Percentiles rank a stretch among this genome's conserved stretches.
Conservation (phyloP, 2,888 invertebrate species). For the Melanotus villosus region DNA sequence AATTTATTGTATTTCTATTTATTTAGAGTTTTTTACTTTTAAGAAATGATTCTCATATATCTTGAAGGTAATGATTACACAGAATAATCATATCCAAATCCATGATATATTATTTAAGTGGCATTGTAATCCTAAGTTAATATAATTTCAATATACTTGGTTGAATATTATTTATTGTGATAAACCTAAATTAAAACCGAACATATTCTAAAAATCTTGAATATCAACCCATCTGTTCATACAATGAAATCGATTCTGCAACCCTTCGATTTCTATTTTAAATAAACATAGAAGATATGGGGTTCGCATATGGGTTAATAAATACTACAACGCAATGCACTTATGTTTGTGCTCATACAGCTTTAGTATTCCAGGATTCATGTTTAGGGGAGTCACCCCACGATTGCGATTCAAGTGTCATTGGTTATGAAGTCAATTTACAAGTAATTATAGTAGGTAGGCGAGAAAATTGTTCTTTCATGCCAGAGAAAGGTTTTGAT, state of each 20-base stretch:
- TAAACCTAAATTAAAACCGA: no score
- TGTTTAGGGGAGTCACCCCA: constrained; percentile 47
- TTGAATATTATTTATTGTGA: no score
- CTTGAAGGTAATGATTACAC: no score
- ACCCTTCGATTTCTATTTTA: constrained; percentile 34
- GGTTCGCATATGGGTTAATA: constrained; percentile 32
- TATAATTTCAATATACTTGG: no score
- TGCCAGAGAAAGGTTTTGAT: constrained; percentile 33
- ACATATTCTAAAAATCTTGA: no score
- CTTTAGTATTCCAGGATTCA: constrained; percentile 34
- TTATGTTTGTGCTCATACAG: constrained; percentile 42
- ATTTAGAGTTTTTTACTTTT: no score
- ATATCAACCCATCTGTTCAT: neutral
- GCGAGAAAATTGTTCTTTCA: constrained; percentile 46
- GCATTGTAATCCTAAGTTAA: no score
- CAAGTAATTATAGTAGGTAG: constrained; percentile 63
- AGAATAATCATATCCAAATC: no score
- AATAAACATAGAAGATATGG: constrained; percentile 33
- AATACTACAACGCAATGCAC: constrained; percentile 43
- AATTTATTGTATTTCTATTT: no score
- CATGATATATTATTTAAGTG: no score
- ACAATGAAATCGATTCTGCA: neutral
- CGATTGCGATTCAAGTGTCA: constrained; percentile 64
- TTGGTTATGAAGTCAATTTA: constrained; percentile 67
- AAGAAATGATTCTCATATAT: no score